phyloP scores from a whole-genome alignment of 2,113 vertebrate species.

The Casuarius casuarius region DNA sequence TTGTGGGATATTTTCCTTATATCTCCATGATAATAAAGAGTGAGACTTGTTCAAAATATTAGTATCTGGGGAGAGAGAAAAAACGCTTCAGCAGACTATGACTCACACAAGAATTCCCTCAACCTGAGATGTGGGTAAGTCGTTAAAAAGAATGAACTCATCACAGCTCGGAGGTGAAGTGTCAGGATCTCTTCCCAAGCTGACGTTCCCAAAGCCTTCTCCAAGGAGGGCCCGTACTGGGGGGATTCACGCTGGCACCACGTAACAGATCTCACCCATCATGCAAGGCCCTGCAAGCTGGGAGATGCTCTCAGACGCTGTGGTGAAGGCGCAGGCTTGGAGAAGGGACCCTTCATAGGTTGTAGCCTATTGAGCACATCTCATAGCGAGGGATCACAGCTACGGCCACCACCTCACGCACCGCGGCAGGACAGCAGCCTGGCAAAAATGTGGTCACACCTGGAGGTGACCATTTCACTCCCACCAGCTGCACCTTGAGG shows the following conservation, averaged over 20 bases:
- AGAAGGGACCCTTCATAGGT: not conserved
- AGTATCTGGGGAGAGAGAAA: slow-evolving; percentile 22
- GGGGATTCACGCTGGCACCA: not conserved
- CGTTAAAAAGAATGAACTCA: slow-evolving; percentile 39
- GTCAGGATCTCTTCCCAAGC: not conserved
- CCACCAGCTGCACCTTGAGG: not conserved
- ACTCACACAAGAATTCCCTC: slow-evolving; percentile 40
- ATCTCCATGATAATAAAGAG: slow-evolving; percentile 40
- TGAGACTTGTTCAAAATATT: slow-evolving; percentile 44
- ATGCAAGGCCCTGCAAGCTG: accelerated
- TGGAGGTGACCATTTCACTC: not conserved
- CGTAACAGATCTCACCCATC: not conserved
- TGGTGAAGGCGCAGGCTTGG: not conserved
- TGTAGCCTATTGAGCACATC: not conserved
- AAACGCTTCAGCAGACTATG: slow-evolving; percentile 11
- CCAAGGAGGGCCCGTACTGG: accelerated
- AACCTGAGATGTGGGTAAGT: slow-evolving; percentile 43
- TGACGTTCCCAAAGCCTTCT: not conserved
- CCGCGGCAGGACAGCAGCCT: not conserved
- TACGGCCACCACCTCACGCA: not conserved
- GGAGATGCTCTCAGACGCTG: accelerated
- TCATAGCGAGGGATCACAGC: not conserved
- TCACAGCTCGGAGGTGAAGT: not conserved
- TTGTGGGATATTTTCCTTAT: slow-evolving; percentile 17
- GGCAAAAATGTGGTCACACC: not conserved